These are phyloP conservation scores for Philereme vetulata DNA, from an alignment of 2,888 invertebrate species.

Conservation along the genomic window DNA sequence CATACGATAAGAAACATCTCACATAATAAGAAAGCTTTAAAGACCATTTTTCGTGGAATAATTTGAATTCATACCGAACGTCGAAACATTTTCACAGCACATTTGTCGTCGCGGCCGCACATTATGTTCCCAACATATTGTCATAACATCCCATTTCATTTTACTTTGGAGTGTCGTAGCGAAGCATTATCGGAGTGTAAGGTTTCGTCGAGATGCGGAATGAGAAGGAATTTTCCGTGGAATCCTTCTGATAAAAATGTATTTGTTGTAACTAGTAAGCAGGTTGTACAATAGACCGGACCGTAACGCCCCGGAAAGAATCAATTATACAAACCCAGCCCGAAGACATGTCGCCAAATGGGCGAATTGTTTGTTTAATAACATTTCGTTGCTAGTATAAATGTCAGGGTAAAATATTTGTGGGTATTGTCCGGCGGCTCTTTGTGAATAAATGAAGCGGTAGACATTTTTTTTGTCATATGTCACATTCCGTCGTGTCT, in stretches of 20 bases:
- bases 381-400: slow-evolving; percentile 75
- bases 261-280: slow-evolving; percentile 61
- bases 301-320: slow-evolving; percentile 80
- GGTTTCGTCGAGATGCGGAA: slow-evolving; percentile 76
- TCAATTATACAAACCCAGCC: slow-evolving; percentile 77
- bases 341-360: slow-evolving; percentile 75
- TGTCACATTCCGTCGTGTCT: slow-evolving; percentile 61
- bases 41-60: slow-evolving; percentile 42
- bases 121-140: slow-evolving; percentile 68
- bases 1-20: slow-evolving; percentile 31
- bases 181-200: slow-evolving; percentile 66
- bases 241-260: slow-evolving; percentile 68
- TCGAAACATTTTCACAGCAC: slow-evolving; percentile 52
- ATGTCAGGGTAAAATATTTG: slow-evolving; percentile 76
- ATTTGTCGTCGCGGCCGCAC: slow-evolving; percentile 55
- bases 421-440: slow-evolving; percentile 63
- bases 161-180: slow-evolving; percentile 70
- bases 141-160: slow-evolving; percentile 79
- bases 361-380: slow-evolving; percentile 84
- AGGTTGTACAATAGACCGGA: slow-evolving; percentile 62
- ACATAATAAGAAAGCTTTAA: slow-evolving; percentile 37
- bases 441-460: slow-evolving; percentile 72
- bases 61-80: slow-evolving; percentile 48
- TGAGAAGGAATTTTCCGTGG: slow-evolving; percentile 75
- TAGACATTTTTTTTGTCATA: slow-evolving; percentile 62